These are phyloP conservation scores for Myanophis thanlyinensis DNA, from an alignment of 2,113 vertebrate species.

Conservation along the genomic window DNA sequence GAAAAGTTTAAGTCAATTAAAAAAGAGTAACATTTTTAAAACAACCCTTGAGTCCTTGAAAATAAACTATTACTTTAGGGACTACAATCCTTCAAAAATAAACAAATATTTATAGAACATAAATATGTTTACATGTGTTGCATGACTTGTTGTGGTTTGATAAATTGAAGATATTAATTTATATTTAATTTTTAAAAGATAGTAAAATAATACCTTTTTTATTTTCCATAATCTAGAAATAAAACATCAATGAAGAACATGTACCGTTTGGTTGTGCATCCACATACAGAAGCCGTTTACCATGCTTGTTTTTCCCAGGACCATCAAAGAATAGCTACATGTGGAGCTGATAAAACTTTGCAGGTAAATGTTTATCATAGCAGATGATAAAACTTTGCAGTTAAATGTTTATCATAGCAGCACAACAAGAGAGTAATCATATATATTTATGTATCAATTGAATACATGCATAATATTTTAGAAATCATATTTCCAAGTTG, in stretches of 20 bases:
- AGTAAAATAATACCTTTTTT: neutral
- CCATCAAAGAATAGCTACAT: constrained; percentile 86
- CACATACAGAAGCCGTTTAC: constrained; percentile 87
- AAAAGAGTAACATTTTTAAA: neutral
- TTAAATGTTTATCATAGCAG: constrained; percentile 62
- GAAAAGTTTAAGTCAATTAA: neutral
- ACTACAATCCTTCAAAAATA: neutral
- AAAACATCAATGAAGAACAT: constrained; percentile 83
- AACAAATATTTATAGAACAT: neutral
- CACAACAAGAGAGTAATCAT: neutral
- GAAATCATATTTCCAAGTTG: neutral
- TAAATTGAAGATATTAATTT: neutral
- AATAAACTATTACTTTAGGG: neutral
- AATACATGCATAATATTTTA: neutral
- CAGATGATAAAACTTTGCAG: constrained; percentile 83
- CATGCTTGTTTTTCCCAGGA: constrained; percentile 91
- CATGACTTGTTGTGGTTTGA: neutral
- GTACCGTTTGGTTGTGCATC: constrained; percentile 87
- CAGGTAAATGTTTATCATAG: constrained; percentile 73
- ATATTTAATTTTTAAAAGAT: neutral
- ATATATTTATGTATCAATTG: neutral
- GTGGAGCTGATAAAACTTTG: constrained; percentile 87
- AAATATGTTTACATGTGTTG: neutral
- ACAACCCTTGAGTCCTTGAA: neutral
- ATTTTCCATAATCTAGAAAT: constrained; percentile 75